phyloP scores from a whole-genome alignment of 1,140 invertebrate genomes.

The Calycopis cecrops region DNA sequence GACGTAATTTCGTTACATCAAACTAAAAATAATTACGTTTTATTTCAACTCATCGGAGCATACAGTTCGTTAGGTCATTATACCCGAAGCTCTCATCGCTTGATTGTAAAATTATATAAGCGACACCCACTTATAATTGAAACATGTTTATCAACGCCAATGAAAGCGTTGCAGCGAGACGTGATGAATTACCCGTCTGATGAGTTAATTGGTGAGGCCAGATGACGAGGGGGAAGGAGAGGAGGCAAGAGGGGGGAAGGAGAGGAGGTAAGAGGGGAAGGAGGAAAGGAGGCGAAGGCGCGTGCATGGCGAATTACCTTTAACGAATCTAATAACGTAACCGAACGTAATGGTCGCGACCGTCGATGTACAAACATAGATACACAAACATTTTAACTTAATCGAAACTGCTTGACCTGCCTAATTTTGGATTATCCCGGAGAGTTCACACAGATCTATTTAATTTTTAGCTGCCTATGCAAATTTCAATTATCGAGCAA shows the following conservation, averaged over 20 bases:
- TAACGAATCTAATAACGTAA: background rate
- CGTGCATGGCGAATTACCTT: constrained; percentile 22
- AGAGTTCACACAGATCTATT: too few relatives aligned
- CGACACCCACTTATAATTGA: background rate
- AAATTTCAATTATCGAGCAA: too few relatives aligned
- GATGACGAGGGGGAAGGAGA: background rate
- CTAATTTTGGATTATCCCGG: too few relatives aligned
- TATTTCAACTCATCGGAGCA: too few relatives aligned
- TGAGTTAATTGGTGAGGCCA: constrained; percentile 26
- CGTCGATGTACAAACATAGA: too few relatives aligned
- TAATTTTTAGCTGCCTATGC: too few relatives aligned
- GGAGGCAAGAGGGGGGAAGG: background rate
- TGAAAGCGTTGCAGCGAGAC: constrained; percentile 11
- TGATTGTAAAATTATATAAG: constrained; percentile 7
- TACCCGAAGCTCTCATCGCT: background rate
- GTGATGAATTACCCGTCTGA: constrained; percentile 25
- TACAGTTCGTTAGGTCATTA: too few relatives aligned
- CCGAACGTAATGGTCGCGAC: background rate
- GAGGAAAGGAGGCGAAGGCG: constrained; percentile 13
- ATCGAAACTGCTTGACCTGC: too few relatives aligned
- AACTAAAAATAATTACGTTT: too few relatives aligned
- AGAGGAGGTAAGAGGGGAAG: background rate
- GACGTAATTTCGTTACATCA: too few relatives aligned
- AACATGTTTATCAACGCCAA: constrained; percentile 4
- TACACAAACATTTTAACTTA: too few relatives aligned